A percentile compares a stretch with the other conserved stretches of the same genome.
Conservation (phyloP, 2,888 invertebrate genomes). For the Strigamia crassipes region DNA sequence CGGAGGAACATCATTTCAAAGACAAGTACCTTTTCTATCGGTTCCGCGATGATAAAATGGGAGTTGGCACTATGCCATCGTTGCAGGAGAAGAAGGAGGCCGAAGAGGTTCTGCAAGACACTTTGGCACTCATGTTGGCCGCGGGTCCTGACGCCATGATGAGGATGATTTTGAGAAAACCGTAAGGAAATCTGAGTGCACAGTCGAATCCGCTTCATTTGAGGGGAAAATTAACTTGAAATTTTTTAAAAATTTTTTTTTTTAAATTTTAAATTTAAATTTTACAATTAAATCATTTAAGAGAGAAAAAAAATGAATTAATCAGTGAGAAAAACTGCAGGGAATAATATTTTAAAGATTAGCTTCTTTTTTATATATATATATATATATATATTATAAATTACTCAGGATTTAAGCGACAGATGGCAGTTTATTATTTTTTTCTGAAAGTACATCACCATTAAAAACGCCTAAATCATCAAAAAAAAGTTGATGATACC, state of each 20-base stretch:
- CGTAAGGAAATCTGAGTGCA: conserved; percentile 64
- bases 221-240: not conserved
- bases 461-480: too few species aligned
- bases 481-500: too few species aligned
- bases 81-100: conserved; percentile 68
- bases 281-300: too few species aligned
- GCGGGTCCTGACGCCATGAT: conserved; percentile 78
- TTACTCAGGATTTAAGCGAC: too few species aligned
- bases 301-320: too few species aligned
- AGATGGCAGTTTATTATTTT: too few species aligned
- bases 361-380: too few species aligned
- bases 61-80: conserved; percentile 64
- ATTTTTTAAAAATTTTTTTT: not conserved
- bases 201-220: not conserved
- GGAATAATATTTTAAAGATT: too few species aligned
- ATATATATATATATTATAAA: too few species aligned
- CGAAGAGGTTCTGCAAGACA: conserved; percentile 72
- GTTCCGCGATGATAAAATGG: conserved; percentile 73
- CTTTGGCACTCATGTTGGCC: conserved; percentile 69
- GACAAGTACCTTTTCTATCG: conserved; percentile 82
- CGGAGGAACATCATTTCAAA: conserved; percentile 77
- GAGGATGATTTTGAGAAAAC: conserved; percentile 78
- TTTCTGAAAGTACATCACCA: too few species aligned
- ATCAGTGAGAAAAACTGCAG: too few species aligned
- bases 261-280: too few species aligned